Percentiles rank a stretch among this genome's conserved stretches.
These are phyloP conservation scores for Malacoctenus gilli DNA, from an alignment of 2,797 vertebrate species.

Conservation along the genomic window DNA sequence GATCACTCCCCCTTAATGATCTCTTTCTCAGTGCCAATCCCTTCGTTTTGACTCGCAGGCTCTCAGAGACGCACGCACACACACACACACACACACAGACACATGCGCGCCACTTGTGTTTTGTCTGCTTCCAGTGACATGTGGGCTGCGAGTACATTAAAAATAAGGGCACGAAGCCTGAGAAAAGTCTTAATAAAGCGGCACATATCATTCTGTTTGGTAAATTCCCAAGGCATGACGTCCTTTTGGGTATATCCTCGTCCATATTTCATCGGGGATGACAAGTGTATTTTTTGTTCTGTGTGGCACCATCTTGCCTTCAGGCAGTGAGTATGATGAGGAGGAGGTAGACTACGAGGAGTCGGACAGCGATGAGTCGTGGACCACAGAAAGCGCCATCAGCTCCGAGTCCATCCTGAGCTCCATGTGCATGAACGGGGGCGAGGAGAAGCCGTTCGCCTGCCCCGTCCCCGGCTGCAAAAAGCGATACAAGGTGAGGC, in stretches of 20 bases:
- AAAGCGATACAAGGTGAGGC: constrained; percentile 94
- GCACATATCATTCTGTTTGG: constrained; percentile 22
- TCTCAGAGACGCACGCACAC: constrained; percentile 19
- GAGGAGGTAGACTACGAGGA: constrained; percentile 98
- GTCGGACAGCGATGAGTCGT: constrained; percentile 98
- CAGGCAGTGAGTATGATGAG: constrained; percentile 98
- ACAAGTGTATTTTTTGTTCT: constrained; percentile 44
- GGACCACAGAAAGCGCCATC: constrained; percentile 99
- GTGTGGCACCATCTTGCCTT: constrained; percentile 35
- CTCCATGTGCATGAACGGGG: constrained; percentile 99
- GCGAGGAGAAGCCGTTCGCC: constrained; percentile 98
- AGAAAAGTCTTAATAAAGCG: constrained; percentile 42
- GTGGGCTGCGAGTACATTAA: constrained; percentile 19
- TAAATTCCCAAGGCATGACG: constrained; percentile 35
- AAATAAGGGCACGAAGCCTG: constrained; percentile 22
- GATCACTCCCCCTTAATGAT: constrained; percentile 80
- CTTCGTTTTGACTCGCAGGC: constrained; percentile 56
- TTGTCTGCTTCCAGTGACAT: constrained; percentile 39
- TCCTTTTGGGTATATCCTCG: constrained; percentile 3
- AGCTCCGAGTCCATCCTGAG: constrained; percentile 98
- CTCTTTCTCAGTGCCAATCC: constrained; percentile 69
- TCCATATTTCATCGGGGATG: constrained; percentile 35
- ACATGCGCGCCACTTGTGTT: constrained; percentile 35
- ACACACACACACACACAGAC: constrained; percentile 15
- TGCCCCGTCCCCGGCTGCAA: constrained; percentile 98